phyloP scores from a whole-genome alignment of 2,797 vertebrate species.

The Echeneis naucrates region DNA sequence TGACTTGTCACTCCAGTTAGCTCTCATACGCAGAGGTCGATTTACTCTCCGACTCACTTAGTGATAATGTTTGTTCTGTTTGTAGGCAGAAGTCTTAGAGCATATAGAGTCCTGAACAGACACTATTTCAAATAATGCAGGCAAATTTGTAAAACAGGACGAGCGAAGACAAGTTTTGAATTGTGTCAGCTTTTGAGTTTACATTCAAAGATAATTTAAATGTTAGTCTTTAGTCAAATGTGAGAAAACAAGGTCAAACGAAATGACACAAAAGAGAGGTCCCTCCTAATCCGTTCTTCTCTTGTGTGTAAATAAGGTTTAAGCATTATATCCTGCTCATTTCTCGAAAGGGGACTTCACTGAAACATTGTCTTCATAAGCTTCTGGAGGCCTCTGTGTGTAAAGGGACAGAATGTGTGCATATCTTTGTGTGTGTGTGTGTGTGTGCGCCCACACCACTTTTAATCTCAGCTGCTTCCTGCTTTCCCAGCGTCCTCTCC shows the following conservation, averaged over 20 bases:
- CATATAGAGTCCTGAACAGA: background rate
- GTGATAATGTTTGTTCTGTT: conserved; percentile 34
- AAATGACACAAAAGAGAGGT: conserved; percentile 43
- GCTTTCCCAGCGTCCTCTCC: conserved; percentile 56
- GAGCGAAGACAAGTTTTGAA: background rate
- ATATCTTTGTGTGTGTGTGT: conserved; percentile 14
- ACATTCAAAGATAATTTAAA: background rate
- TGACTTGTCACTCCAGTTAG: conserved; percentile 83
- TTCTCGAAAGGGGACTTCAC: conserved; percentile 71
- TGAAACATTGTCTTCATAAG: conserved; percentile 48
- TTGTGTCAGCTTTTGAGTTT: background rate
- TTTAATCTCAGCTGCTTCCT: conserved; percentile 63
- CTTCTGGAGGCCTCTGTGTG: conserved; percentile 29
- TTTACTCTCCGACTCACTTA: conserved; percentile 63
- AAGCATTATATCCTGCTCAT: conserved; percentile 87
- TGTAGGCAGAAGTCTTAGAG: conserved; percentile 7
- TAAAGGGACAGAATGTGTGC: background rate
- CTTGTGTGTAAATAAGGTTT: conserved; percentile 89
- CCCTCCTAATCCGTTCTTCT: conserved; percentile 78
- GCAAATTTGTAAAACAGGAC: background rate
- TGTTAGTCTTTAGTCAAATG: no score
- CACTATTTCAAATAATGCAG: background rate
- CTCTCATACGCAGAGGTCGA: conserved; percentile 70
- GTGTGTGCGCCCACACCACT: conserved; percentile 8
- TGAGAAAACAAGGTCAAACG: background rate